A percentile compares a stretch with the other conserved stretches of the same genome.
Conservation (phyloP, 2,113 vertebrate genomes). For the Scartelaos histophorus region DNA sequence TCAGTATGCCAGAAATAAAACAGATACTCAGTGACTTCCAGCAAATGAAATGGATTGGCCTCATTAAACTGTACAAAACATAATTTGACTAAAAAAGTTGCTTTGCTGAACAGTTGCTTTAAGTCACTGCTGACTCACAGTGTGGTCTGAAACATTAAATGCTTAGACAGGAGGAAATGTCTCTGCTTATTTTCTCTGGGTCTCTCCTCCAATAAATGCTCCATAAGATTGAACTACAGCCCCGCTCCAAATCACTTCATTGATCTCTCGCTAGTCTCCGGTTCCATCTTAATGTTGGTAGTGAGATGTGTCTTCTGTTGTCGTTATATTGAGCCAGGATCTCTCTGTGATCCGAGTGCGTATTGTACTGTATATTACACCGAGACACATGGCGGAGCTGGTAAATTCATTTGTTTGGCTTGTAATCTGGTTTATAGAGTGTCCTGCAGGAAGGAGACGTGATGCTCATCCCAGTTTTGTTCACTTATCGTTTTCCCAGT, state of each 20-base stretch:
- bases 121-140: constrained; percentile 3
- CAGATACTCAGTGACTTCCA: not conserved
- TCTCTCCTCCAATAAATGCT: constrained; percentile 42
- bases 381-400: constrained; percentile 39
- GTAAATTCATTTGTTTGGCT: constrained; percentile 21
- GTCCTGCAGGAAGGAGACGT: constrained; percentile 32
- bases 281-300: constrained; percentile 37
- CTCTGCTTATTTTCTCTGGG: constrained; percentile 21
- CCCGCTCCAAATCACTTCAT: constrained; percentile 37
- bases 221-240: constrained; percentile 22
- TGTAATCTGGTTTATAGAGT: constrained; percentile 40
- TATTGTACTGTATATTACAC: constrained; percentile 37
- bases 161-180: constrained; percentile 19
- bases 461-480: constrained; percentile 32
- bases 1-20: no score
- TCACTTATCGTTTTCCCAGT: constrained; percentile 39
- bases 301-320: constrained; percentile 40
- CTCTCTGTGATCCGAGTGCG: constrained; percentile 18
- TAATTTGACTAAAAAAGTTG: not conserved
- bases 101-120: constrained; percentile 1
- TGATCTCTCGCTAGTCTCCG: constrained; percentile 31
- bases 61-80: not conserved
- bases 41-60: not conserved
- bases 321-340: constrained; percentile 35
- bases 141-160: constrained; percentile 1